A percentile compares a stretch with the other conserved stretches of the same genome.
phyloP scores from a whole-genome alignment of 2,888 invertebrate species.

The Psylliodes chrysocephalus region DNA sequence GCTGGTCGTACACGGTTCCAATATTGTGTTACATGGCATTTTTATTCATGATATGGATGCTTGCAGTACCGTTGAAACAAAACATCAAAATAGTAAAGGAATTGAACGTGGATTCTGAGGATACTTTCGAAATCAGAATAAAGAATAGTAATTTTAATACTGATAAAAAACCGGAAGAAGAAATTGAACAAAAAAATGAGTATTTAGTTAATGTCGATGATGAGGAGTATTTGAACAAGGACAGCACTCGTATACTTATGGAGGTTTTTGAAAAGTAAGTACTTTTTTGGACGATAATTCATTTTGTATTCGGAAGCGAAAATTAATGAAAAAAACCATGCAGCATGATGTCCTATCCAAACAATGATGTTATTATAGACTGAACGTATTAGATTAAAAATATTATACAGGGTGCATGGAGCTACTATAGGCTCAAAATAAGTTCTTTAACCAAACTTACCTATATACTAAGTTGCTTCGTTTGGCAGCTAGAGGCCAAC shows the following conservation, averaged over 20 bases:
- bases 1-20: conserved; percentile 69
- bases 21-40: conserved; percentile 68
- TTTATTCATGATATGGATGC: conserved; percentile 67
- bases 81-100: conserved; percentile 51
- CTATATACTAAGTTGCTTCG: too few species aligned
- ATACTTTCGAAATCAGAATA: conserved; percentile 60
- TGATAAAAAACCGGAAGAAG: conserved; percentile 63
- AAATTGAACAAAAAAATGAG: conserved; percentile 66
- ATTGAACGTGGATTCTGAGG: conserved; percentile 51
- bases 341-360: too few species aligned
- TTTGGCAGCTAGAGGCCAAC: too few species aligned
- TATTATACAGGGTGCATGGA: too few species aligned
- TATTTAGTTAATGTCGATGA: conserved; percentile 62
- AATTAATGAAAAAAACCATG: too few species aligned
- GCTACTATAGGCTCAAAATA: too few species aligned
- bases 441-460: too few species aligned
- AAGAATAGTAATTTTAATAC: conserved; percentile 67
- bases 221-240: conserved; percentile 58
- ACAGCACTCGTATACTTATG: conserved; percentile 58
- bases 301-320: too few species aligned
- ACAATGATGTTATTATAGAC: too few species aligned
- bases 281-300: too few species aligned
- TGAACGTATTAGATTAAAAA: too few species aligned
- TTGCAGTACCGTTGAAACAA: conserved; percentile 64
- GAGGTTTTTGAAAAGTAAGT: conserved; percentile 63